Percentiles rank a stretch among this genome's conserved stretches.
phyloP scores from a whole-genome alignment of 2,888 invertebrate genomes.

The Pecten maximus region DNA sequence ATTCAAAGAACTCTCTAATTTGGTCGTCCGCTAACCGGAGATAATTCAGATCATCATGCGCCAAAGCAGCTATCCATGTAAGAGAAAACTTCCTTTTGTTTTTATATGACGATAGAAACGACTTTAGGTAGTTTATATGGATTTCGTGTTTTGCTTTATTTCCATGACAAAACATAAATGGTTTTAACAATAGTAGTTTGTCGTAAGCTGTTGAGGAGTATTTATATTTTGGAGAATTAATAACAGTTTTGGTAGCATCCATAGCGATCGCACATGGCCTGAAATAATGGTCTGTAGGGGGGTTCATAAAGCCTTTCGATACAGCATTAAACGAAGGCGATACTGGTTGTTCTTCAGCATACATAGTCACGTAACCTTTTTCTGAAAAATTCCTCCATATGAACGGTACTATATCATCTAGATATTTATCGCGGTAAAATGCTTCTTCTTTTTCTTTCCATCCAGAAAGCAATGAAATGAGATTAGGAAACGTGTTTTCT shows the following conservation, averaged over 20 bases:
- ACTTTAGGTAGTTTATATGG: conserved; percentile 81
- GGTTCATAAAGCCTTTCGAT: conserved; percentile 58
- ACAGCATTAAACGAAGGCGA: conserved; percentile 59
- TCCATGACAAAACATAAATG: conserved; percentile 86
- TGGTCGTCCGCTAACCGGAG: conserved; percentile 90
- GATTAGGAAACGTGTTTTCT: conserved; percentile 67
- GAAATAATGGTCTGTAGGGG: conserved; percentile 67
- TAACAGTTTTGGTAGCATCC: conserved; percentile 55
- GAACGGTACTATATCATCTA: conserved; percentile 57
- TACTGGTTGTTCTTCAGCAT: conserved; percentile 63
- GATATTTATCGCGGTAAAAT: conserved; percentile 49
- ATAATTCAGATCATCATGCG: conserved; percentile 92
- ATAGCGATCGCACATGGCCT: conserved; percentile 62
- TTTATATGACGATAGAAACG: conserved; percentile 86
- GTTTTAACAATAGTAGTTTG: conserved; percentile 57
- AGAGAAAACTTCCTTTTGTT: conserved; percentile 90
- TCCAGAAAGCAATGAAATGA: conserved; percentile 64
- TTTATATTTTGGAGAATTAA: conserved; percentile 56
- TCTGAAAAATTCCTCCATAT: conserved; percentile 65
- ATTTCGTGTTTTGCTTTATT: conserved; percentile 85
- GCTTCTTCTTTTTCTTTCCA: conserved; percentile 54
- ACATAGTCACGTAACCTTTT: conserved; percentile 61
- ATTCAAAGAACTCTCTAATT: conserved; percentile 84
- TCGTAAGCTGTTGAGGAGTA: conserved; percentile 58
- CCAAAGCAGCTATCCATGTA: conserved; percentile 93